Base-by-base conservation (phyloP, 2,888 invertebrate species). In the Meta bourneti region DNA sequence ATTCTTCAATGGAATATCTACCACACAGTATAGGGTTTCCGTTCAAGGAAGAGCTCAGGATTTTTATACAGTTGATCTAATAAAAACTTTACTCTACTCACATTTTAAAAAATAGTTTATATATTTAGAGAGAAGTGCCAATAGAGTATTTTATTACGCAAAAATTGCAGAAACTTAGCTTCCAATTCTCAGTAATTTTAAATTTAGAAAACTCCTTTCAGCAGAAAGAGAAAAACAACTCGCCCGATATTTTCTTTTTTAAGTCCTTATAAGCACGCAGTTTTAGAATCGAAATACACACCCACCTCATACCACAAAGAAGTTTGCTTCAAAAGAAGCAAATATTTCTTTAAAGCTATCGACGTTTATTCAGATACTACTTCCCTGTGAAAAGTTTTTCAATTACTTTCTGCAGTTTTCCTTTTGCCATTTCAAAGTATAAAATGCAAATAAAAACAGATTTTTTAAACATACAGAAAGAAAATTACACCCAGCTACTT, bases 331-430 rank as follows among this genome's bases (percentile, higher is more conserved):
- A 52, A 78, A 52, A 20, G 52, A 52, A 78, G 52, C 51, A 78
- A 78, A 78, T 78, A 78, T 78, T 78, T 78, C 78, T 78, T 78
- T 52, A 52, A 78, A 78, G 52, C 19, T 78, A 78, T 78, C 78
- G 51, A 52, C 16, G 20, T 78, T 78, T 78, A n/a, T 78, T 78
- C 78, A 78, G 52, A 78, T 78, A 78, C 51, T 78, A 61, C 61
- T 20, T 78, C 78, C 52, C 51, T 78, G 61, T 19, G n/a, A 4
- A 78, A 78, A 78, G 52, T 78, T 78, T 78, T 78, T 78, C 78
- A 78, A 78, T 78, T 78, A 78, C 78, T 52, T 78, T 52, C 78
- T n/a, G n/a, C 19, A n/a, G 16, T 78, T 78, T 16, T 51, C 0
- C 13, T n/a, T 78, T 78, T 78, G 19, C n/a, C 9, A 34, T 78